phyloP scores from a whole-genome alignment of 2,797 vertebrate genomes.

The Anguilla obscura region DNA sequence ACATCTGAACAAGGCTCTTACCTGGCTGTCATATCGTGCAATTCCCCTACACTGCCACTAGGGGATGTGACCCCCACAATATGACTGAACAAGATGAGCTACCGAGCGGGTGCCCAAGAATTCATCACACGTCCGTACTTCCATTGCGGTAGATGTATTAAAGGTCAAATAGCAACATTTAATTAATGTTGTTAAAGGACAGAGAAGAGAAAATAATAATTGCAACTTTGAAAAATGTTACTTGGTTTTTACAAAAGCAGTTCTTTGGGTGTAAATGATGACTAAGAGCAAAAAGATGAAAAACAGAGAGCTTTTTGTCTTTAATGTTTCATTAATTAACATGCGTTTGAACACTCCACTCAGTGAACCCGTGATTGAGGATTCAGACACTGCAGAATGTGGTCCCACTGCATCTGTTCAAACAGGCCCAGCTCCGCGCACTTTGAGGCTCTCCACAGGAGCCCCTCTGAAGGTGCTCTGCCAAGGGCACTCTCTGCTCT shows the following conservation, averaged over 20 bases:
- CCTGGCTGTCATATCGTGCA: background rate
- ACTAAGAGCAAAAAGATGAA: background rate
- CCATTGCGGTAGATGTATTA: background rate
- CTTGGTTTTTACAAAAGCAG: background rate
- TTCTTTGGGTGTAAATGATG: background rate
- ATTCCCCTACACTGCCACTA: background rate
- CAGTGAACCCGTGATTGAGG: background rate
- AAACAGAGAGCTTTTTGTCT: background rate
- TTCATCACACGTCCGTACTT: background rate
- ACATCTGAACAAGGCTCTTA: background rate
- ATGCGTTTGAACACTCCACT: background rate
- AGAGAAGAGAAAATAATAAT: background rate
- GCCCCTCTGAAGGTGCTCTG: background rate
- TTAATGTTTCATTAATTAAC: background rate
- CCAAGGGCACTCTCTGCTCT: background rate
- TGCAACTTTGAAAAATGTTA: background rate
- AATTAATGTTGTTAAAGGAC: background rate
- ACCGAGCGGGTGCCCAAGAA: no score
- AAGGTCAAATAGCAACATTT: background rate
- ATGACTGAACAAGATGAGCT: no score
- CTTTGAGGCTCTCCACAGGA: background rate
- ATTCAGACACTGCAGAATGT: background rate
- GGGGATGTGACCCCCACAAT: background rate
- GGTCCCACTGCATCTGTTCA: background rate
- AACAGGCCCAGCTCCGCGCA: background rate